Evolutionary conservation across 1,140 invertebrate genomes (phyloP).

Genomic region (Capitella teleta): DNA sequence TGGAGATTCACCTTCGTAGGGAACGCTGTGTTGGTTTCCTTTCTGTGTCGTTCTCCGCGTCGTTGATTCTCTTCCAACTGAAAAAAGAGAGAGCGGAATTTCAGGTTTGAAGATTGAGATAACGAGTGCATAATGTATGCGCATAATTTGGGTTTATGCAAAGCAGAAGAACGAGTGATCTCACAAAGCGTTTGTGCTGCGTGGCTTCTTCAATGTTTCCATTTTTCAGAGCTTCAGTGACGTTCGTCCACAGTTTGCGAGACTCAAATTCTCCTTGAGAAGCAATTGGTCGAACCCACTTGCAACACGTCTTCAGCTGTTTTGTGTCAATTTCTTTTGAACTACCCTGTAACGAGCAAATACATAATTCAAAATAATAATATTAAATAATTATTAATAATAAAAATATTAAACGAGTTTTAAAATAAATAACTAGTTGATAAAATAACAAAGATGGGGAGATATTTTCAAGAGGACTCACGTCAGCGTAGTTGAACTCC

Average conservation of each 20-base stretch:
- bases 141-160: neutral
- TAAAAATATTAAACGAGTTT: neutral
- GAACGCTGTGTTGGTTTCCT: constrained; percentile 24
- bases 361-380: neutral
- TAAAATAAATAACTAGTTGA: neutral
- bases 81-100: constrained; percentile 6
- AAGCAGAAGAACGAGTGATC: constrained; percentile 5
- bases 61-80: constrained; percentile 33
- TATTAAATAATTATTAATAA: neutral
- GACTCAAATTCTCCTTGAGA: constrained; percentile 37
- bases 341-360: constrained; percentile 16
- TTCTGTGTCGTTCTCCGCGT: constrained; percentile 29
- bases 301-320: constrained; percentile 21
- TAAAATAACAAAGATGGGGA: neutral
- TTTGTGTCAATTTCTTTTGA: constrained; percentile 26
- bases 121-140: neutral
- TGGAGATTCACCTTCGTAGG: constrained; percentile 25
- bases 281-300: constrained; percentile 29
- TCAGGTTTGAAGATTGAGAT: neutral
- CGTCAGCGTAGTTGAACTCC: constrained; percentile 38
- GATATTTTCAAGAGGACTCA: neutral
- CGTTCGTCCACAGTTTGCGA: constrained; percentile 35
- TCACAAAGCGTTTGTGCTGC: constrained; percentile 36
- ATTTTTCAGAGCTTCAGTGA: constrained; percentile 29
- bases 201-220: constrained; percentile 35